These are phyloP conservation scores for Caenorhabditis latens DNA, from an alignment of 1,140 invertebrate species.

Conservation along the genomic window DNA sequence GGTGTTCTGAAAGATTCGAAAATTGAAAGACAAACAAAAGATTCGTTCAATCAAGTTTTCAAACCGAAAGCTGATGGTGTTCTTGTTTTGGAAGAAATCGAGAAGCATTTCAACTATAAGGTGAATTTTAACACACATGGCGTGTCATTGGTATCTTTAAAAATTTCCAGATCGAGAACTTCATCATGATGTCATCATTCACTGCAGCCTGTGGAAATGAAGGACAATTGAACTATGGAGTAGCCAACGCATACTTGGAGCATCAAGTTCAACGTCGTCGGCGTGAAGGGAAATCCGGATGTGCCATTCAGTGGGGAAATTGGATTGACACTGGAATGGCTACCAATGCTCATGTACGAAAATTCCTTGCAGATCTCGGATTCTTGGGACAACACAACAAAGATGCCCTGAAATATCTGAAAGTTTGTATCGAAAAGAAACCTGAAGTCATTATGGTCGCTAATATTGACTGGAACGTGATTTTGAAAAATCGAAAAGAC, in stretches of 20 bases:
- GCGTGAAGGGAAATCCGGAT: conserved; percentile 38
- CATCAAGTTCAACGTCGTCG: conserved; percentile 51
- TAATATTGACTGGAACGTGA: conserved; percentile 62
- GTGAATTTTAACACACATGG: neutral
- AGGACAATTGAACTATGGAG: conserved; percentile 66
- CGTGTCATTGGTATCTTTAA: neutral
- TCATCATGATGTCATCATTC: conserved; percentile 66
- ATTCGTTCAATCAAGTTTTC: conserved; percentile 52
- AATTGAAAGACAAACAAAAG: conserved; percentile 49
- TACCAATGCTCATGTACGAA: conserved; percentile 29
- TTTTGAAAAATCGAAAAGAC: conserved; percentile 61
- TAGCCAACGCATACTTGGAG: conserved; percentile 64
- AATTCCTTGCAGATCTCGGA: conserved; percentile 56
- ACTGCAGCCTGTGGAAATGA: conserved; percentile 62
- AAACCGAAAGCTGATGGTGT: conserved; percentile 56
- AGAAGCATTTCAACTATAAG: conserved; percentile 42
- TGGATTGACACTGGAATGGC: conserved; percentile 68
- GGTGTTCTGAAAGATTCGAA: conserved; percentile 60
- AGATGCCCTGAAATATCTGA: conserved; percentile 61
- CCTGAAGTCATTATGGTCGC: conserved; percentile 57
- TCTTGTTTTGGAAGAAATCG: conserved; percentile 47
- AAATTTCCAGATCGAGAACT: conserved; percentile 35
- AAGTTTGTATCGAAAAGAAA: conserved; percentile 60
- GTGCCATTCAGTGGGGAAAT: conserved; percentile 68
- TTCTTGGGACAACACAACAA: conserved; percentile 63